Conservation (phyloP, 2,113 vertebrate genomes). For the Lepus timidus region DNA sequence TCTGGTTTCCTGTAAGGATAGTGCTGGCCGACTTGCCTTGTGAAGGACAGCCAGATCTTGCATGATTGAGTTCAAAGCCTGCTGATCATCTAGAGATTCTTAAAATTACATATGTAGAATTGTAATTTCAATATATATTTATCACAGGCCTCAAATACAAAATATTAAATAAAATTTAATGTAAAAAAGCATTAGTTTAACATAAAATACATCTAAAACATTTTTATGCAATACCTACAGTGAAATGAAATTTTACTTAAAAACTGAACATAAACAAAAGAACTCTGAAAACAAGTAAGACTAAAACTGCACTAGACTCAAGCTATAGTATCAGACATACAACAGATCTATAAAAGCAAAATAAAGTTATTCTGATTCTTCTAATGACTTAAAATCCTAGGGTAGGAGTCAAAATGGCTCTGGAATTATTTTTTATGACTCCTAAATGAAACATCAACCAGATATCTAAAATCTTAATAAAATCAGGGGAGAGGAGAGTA, state of each 20-base stretch:
- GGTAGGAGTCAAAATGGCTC: constrained; percentile 5
- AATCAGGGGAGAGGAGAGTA: background rate
- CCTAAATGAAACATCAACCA: constrained; percentile 38
- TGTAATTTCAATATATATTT: constrained; percentile 66
- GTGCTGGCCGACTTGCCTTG: constrained; percentile 95
- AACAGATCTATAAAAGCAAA: background rate
- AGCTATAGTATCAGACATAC: background rate
- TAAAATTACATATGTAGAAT: constrained; percentile 45
- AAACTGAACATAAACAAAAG: background rate
- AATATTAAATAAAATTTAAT: constrained; percentile 41
- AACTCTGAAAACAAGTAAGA: background rate
- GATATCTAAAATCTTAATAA: constrained; percentile 13
- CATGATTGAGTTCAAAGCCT: constrained; percentile 99
- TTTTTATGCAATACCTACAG: background rate
- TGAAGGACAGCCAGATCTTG: constrained; percentile 99
- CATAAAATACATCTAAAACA: background rate
- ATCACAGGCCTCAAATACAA: constrained; percentile 47
- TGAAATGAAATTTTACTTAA: constrained; percentile 55
- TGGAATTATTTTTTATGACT: constrained; percentile 17
- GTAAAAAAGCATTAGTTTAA: background rate
- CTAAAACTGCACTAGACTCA: constrained; percentile 9
- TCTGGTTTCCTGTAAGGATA: constrained; percentile 92
- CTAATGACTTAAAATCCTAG: background rate
- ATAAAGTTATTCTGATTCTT: constrained; percentile 40
- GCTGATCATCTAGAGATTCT: constrained; percentile 93